These are phyloP conservation scores for Ophioninae sp. DNA, from an alignment of 2,888 invertebrate species.

Conservation along the genomic window DNA sequence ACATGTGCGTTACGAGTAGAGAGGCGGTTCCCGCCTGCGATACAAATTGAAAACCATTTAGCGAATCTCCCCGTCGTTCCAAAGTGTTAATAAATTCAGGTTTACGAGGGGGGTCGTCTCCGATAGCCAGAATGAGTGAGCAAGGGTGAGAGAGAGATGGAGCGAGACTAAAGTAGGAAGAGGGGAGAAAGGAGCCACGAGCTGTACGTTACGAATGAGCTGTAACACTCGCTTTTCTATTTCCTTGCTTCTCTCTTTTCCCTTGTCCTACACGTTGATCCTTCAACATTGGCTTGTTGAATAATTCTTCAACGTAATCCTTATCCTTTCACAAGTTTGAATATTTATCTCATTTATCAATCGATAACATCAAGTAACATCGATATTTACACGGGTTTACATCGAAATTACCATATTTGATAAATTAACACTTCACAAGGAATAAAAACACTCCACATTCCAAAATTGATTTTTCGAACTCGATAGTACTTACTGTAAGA, in stretches of 20 bases:
- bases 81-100: constrained; percentile 81
- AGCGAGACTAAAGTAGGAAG: constrained; percentile 4
- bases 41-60: constrained; percentile 81
- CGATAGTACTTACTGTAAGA: not conserved
- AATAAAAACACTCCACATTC: not conserved
- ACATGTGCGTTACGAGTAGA: constrained; percentile 67
- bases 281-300: constrained; percentile 24
- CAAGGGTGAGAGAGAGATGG: constrained; percentile 32
- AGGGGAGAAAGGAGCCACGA: constrained; percentile 22
- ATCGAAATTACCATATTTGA: not conserved
- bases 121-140: constrained; percentile 49
- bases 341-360: constrained; percentile 11
- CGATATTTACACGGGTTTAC: not conserved
- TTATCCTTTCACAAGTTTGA: constrained; percentile 15
- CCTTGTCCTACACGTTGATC: constrained; percentile 39
- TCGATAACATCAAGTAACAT: not conserved
- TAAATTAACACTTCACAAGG: not conserved
- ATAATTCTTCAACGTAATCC: constrained; percentile 37
- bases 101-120: constrained; percentile 72
- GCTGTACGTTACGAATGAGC: constrained; percentile 61
- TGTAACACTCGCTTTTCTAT: constrained; percentile 53
- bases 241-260: constrained; percentile 18
- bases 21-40: constrained; percentile 69
- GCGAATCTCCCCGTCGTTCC: constrained; percentile 77
- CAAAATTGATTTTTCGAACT: not conserved